These are phyloP conservation scores for Scleropages formosus DNA, from an alignment of 2,797 vertebrate genomes.

Conservation along the genomic window DNA sequence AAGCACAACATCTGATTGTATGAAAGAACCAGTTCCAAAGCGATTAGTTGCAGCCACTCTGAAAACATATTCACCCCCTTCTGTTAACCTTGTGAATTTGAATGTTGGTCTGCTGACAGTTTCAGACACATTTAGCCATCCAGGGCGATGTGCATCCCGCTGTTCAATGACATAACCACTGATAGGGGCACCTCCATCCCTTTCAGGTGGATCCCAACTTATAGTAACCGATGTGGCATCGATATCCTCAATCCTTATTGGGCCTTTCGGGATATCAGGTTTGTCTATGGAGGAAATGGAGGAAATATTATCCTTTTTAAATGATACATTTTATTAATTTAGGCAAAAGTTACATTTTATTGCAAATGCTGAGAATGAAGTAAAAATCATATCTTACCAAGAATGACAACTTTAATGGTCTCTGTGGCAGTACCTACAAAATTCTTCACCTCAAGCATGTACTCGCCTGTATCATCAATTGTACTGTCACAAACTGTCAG, in stretches of 20 bases:
- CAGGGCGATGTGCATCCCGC: constrained; percentile 93
- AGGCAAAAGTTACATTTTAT: neutral
- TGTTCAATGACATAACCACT: constrained; percentile 93
- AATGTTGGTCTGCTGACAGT: constrained; percentile 88
- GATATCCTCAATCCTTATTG: constrained; percentile 85
- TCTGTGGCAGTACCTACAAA: constrained; percentile 79
- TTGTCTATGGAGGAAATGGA: constrained; percentile 75
- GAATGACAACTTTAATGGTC: constrained; percentile 86
- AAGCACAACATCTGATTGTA: constrained; percentile 89
- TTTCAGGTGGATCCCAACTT: constrained; percentile 87
- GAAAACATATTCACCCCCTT: constrained; percentile 95
- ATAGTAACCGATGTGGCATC: constrained; percentile 86
- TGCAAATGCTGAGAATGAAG: neutral
- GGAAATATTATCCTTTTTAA: constrained; percentile 12
- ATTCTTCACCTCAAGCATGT: constrained; percentile 91
- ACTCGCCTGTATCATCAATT: constrained; percentile 88
- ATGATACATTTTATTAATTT: constrained; percentile 10
- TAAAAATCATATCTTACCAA: constrained; percentile 75
- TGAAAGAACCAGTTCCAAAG: constrained; percentile 90
- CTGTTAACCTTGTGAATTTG: constrained; percentile 87
- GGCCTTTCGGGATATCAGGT: constrained; percentile 87
- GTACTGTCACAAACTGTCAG: constrained; percentile 86
- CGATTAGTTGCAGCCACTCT: constrained; percentile 90
- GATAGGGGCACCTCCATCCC: constrained; percentile 89
- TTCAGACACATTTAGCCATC: constrained; percentile 92